Percentiles rank a stretch among this genome's conserved stretches.
These are phyloP conservation scores for Papilio helenus DNA, from an alignment of 1,140 invertebrate species.

Conservation along the genomic window DNA sequence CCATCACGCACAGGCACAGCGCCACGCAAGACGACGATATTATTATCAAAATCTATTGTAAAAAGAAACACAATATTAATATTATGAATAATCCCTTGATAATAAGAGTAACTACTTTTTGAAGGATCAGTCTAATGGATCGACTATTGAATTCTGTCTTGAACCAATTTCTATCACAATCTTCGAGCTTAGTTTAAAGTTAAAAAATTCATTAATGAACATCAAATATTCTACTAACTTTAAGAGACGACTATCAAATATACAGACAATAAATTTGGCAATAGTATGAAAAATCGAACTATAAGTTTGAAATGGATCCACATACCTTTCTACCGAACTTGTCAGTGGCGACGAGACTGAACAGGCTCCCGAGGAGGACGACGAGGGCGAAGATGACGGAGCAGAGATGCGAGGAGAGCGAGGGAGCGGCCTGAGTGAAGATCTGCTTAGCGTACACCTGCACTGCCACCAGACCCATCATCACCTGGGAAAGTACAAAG, in stretches of 20 bases:
- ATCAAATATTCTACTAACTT: no score
- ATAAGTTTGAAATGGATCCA: no score
- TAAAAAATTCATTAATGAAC: no score
- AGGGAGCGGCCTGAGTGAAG: slow-evolving; percentile 63
- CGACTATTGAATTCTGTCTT: no score
- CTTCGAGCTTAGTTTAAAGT: slow-evolving; percentile 44
- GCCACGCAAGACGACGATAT: slow-evolving; percentile 59
- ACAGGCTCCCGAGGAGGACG: slow-evolving; percentile 51
- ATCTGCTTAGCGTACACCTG: slow-evolving; percentile 71
- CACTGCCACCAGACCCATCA: slow-evolving; percentile 71
- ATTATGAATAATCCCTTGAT: background rate
- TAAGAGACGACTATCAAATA: slow-evolving; percentile 46
- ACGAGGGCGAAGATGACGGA: slow-evolving; percentile 68
- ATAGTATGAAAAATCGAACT: slow-evolving; percentile 23
- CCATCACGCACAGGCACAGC: slow-evolving; percentile 60
- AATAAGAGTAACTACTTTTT: no score
- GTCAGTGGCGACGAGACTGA: slow-evolving; percentile 57
- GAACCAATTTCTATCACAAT: no score
- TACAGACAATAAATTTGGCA: slow-evolving; percentile 47
- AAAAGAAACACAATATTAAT: background rate
- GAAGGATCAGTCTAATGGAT: no score
- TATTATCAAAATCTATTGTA: slow-evolving; percentile 65
- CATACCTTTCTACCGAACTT: slow-evolving; percentile 68
- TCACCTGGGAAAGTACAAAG: slow-evolving; percentile 53
- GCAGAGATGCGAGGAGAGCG: slow-evolving; percentile 60